Base-by-base conservation (phyloP, 2,888 invertebrate species). In the Ornithoptera priamus region DNA sequence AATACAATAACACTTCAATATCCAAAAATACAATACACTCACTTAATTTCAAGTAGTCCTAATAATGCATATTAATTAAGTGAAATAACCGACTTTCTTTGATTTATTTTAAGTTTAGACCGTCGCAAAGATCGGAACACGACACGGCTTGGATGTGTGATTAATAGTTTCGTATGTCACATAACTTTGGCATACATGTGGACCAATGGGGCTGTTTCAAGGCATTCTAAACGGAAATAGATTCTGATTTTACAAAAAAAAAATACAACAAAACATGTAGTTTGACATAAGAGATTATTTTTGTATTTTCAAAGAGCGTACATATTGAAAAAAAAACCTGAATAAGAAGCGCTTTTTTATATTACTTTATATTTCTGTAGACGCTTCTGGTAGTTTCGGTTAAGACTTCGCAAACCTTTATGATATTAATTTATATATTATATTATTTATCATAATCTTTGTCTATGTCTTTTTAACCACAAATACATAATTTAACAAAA, bases 101-200 rank as follows among this genome's bases (percentile, higher is more conserved):
- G 53, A 18, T 18, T 53, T 53, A 53, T 76, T 73, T 72, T 84
- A 83, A 83, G 79, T 84, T 83, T 79, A 81, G 83, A 80, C 76
- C 73, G 77, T 78, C 73, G 76, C 78, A 74, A 76, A 77, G 78
- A 79, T 80, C 80, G 80, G 79, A 80, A 83, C 78, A 81, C 80
- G 83, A 81, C 82, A 78, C 79, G 80, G 80, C 79, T 80, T 74
- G 80, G 76, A 78, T 75, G 75, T 72, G 81, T 90, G 90, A 90
- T 90, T 90, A 90, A 90, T 90, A 84, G 88, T 79, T 73, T 68
- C 71, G 69, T 77, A 80, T 88, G 89, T 88, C 88, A 86, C 84
- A 81, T 82, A 85, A 82, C 81, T 78, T 77, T 81, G 83, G 83
- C 85, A 85, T 85, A 84, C 73, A 65, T 65, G 59, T 60, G 39